phyloP scores from a whole-genome alignment of 2,888 invertebrate genomes.

The Sclerodermus sp. region DNA sequence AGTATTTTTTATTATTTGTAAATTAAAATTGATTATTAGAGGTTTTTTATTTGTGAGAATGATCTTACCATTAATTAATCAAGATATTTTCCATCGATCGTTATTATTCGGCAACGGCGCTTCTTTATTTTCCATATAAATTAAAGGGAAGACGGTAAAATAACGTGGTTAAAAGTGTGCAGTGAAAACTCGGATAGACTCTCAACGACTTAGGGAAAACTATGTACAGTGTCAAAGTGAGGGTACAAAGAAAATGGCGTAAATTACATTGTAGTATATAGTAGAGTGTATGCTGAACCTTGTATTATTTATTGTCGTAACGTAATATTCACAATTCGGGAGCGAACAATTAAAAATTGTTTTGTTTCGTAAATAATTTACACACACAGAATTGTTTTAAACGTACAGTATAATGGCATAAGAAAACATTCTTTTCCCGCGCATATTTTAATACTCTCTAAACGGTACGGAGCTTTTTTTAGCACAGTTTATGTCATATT shows the following conservation, averaged over 20 bases:
- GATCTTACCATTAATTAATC: too few species aligned
- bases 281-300: too few species aligned
- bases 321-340: too few species aligned
- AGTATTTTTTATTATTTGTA: too few species aligned
- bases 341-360: too few species aligned
- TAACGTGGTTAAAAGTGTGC: neutral
- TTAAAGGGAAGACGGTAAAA: neutral
- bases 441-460: slow-evolving; percentile 19
- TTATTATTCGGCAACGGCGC: neutral
- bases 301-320: too few species aligned
- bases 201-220: slow-evolving; percentile 36
- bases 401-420: slow-evolving; percentile 3
- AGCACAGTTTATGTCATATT: slow-evolving; percentile 23
- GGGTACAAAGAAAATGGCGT: slow-evolving; percentile 32
- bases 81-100: neutral
- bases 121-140: neutral
- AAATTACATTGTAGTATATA: too few species aligned
- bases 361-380: neutral
- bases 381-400: slow-evolving; percentile 9
- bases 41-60: too few species aligned
- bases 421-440: slow-evolving; percentile 18
- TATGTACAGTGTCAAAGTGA: slow-evolving; percentile 13
- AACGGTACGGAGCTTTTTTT: slow-evolving; percentile 12
- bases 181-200: slow-evolving; percentile 5
- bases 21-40: too few species aligned